Conservation (phyloP, 2,113 vertebrate genomes). For the Triplophysa siluroides region DNA sequence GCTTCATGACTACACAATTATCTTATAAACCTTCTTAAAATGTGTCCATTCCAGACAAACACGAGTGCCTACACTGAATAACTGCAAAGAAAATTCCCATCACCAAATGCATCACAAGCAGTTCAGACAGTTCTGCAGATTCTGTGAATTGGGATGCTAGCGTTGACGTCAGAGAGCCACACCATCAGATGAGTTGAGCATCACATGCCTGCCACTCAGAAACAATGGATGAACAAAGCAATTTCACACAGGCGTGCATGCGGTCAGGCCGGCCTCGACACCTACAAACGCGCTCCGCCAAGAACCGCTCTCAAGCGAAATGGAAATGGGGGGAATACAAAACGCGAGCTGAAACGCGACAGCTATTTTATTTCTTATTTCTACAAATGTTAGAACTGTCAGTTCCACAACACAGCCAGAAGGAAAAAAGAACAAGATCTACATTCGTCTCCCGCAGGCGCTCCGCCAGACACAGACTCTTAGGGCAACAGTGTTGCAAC, state of each 20-base stretch:
- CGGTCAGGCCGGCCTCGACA: conserved; percentile 54
- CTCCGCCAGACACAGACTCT: conserved; percentile 31
- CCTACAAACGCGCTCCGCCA: conserved; percentile 53
- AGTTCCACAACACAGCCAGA: conserved; percentile 47
- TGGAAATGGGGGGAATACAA: too few species aligned
- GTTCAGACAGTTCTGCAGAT: conserved; percentile 1
- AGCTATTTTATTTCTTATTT: too few species aligned
- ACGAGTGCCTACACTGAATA: too few species aligned
- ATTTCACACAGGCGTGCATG: conserved; percentile 75
- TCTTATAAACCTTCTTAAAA: too few species aligned
- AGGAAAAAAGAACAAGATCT: conserved; percentile 42
- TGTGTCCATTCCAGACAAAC: too few species aligned
- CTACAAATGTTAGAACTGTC: conserved; percentile 35
- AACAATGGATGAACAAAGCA: conserved; percentile 75
- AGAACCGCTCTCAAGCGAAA: too few species aligned
- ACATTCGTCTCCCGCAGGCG: conserved; percentile 15
- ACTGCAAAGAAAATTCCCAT: too few species aligned
- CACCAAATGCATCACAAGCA: conserved; percentile 28
- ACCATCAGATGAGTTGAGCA: conserved; percentile 68
- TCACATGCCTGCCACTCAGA: conserved; percentile 74
- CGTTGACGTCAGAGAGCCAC: not conserved
- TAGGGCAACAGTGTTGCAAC: conserved; percentile 34
- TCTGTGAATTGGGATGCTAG: conserved; percentile 30
- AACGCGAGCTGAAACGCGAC: too few species aligned
- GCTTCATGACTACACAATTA: too few species aligned